Base-by-base conservation (phyloP, 2,888 invertebrate genomes). In the Trissolcus brochymenae region DNA sequence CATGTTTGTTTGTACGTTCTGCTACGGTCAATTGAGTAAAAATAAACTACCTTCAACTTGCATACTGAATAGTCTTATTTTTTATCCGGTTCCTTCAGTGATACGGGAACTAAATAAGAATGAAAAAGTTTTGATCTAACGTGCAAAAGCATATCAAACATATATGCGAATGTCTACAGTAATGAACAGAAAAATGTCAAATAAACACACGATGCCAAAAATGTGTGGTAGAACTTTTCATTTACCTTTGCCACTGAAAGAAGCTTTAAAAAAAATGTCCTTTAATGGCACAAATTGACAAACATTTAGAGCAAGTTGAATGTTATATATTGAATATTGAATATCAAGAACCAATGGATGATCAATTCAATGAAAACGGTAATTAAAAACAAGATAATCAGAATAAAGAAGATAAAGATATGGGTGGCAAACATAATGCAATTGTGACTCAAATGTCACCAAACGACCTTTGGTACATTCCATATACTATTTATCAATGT, bases 121-220 rank as follows among this genome's bases (percentile, higher is more conserved):
- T 62, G 82, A 85, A 70, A 82, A 81, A 77, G 70, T 81, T 16
- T 73, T 84, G 7, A 83, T 82, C 76, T 80, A 85, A 73, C 65
- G 83, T 66, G 85, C 84, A 13, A 86, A 87, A 79, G 83, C 85
- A 2, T 86, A 85, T 77, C 86, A 87, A 79, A 83, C 83, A 11
- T 81, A 87, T 13, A 60, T 78, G 53, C 55, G 60, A 60, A 84
- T 84, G 82, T 81, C 79, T 51, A 83, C 86, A 4, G 11, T 84
- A 87, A 11, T 82, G 79, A 17, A 83, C 84, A n/a, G 17, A 9
- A 64, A 64, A 3, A 2, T 84, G 19, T 85, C 85, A 78, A 79
- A 81, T 71, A 78, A 68, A 43, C 64, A 81, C 17, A 76, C 54
- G 14, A 21, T 79, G 85, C 14, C 56, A 16, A 82, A 83, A 70